Conservation (phyloP, 2,113 vertebrate species). For the Pachypanchax playfairii region DNA sequence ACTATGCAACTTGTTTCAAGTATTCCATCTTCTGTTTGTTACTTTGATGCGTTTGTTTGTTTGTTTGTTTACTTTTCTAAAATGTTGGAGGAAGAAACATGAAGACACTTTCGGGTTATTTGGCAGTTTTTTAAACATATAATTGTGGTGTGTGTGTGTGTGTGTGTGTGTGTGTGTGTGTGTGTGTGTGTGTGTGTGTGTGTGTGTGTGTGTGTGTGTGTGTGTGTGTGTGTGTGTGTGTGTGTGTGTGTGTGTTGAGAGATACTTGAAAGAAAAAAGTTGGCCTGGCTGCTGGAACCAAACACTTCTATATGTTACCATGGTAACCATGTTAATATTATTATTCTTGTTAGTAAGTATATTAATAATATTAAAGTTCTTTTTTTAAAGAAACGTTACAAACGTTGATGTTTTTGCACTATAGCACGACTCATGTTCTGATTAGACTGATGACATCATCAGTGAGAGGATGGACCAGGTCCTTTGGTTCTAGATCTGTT, state of each 20-base stretch:
- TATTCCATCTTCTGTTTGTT: conserved; percentile 80
- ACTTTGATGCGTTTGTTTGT: no score
- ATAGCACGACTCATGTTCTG: conserved; percentile 88
- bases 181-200: conserved; percentile 1
- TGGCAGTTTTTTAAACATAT: no score
- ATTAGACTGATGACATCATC: conserved; percentile 71
- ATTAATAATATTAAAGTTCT: conserved; percentile 64
- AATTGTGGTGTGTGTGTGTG: conserved; percentile 79
- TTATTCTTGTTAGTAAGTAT: conserved; percentile 61
- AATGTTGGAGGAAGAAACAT: conserved; percentile 77
- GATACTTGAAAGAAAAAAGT: conserved; percentile 99
- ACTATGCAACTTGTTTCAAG: conserved; percentile 96
- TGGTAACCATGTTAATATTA: conserved; percentile 71
- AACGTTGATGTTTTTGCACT: conserved; percentile 97
- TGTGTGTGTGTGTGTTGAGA: conserved; percentile 76
- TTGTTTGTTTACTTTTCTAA: conserved; percentile 84
- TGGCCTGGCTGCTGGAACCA: conserved; percentile 97
- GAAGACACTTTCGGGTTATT: conserved; percentile 81
- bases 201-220: conserved; percentile 36
- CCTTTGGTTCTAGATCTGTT: not conserved
- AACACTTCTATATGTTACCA: conserved; percentile 90
- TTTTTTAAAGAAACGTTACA: conserved; percentile 64
- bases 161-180: not conserved
- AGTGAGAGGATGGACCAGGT: not conserved
- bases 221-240: conserved; percentile 26